Conservation (phyloP, 2,797 vertebrate genomes). For the Gephyroberyx darwinii region DNA sequence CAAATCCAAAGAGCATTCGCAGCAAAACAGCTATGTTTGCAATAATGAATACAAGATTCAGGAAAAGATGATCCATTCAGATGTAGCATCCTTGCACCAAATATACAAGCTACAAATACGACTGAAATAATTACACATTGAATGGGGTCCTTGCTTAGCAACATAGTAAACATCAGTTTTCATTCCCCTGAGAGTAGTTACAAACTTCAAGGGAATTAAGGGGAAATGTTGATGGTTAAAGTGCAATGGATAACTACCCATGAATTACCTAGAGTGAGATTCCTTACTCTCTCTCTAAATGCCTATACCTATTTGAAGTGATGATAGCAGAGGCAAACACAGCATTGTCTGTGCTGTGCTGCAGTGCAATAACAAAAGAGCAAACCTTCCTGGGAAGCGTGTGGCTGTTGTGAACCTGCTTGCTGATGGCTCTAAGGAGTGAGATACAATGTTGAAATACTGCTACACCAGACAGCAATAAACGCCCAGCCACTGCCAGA, state of each 20-base stretch:
- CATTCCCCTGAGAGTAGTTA: conserved; percentile 31
- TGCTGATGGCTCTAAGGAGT: conserved; percentile 65
- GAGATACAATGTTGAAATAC: conserved; percentile 80
- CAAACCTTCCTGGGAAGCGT: conserved; percentile 42
- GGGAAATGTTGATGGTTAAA: conserved; percentile 44
- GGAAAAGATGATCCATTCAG: conserved; percentile 49
- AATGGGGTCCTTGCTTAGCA: conserved; percentile 38
- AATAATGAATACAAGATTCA: conserved; percentile 52
- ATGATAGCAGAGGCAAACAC: conserved; percentile 16
- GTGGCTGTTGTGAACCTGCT: conserved; percentile 48
- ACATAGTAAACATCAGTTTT: conserved; percentile 48
- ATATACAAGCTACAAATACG: conserved; percentile 40
- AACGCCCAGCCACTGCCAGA: conserved; percentile 75
- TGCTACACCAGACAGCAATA: conserved; percentile 77
- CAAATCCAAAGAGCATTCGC: conserved; percentile 49
- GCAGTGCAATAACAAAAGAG: conserved; percentile 34
- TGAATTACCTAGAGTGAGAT: conserved; percentile 46
- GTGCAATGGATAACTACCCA: conserved; percentile 57
- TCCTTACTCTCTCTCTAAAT: conserved; percentile 28
- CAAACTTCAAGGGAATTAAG: conserved; percentile 46
- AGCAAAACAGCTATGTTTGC: conserved; percentile 40
- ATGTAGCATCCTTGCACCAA: conserved; percentile 44
- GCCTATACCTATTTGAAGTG: conserved; percentile 37
- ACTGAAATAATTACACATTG: conserved; percentile 38
- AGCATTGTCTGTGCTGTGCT: conserved; percentile 9